A percentile compares a stretch with the other conserved stretches of the same genome.
These are phyloP conservation scores for Eristalinus sepulchralis DNA, from an alignment of 2,888 invertebrate species.

Conservation along the genomic window DNA sequence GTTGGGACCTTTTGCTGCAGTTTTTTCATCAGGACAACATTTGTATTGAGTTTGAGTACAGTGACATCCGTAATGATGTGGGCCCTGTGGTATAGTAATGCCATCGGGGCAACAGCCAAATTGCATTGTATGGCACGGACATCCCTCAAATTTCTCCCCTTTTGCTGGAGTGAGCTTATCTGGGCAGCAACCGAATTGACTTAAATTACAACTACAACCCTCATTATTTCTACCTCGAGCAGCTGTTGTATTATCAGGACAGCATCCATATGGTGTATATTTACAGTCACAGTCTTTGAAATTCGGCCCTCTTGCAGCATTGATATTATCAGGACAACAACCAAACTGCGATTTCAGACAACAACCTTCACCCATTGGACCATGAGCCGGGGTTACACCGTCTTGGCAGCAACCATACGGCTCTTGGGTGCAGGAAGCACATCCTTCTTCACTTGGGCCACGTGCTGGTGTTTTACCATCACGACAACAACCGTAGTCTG, in stretches of 20 bases:
- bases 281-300: constrained; percentile 91
- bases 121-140: constrained; percentile 91
- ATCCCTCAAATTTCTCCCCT: constrained; percentile 91
- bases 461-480: constrained; percentile 85
- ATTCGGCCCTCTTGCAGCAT: constrained; percentile 90
- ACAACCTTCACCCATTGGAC: constrained; percentile 90
- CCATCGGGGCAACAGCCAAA: constrained; percentile 96
- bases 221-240: constrained; percentile 90
- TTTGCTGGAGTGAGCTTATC: constrained; percentile 89
- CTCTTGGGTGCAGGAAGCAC: constrained; percentile 86
- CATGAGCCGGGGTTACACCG: constrained; percentile 91
- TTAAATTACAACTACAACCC: constrained; percentile 91
- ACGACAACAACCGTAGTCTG: constrained; percentile 89
- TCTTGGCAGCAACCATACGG: constrained; percentile 94
- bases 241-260: constrained; percentile 90
- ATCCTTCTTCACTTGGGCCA: constrained; percentile 88
- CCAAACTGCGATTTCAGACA: constrained; percentile 88
- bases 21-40: constrained; percentile 92
- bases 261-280: constrained; percentile 90
- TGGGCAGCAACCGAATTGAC: constrained; percentile 91
- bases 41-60: constrained; percentile 89
- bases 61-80: constrained; percentile 87
- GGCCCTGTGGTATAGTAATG: constrained; percentile 87
- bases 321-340: constrained; percentile 95
- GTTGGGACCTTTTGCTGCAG: constrained; percentile 89